Evolutionary conservation across 2,797 vertebrate genomes (phyloP).

Genomic region (Fundulus diaphanus): DNA sequence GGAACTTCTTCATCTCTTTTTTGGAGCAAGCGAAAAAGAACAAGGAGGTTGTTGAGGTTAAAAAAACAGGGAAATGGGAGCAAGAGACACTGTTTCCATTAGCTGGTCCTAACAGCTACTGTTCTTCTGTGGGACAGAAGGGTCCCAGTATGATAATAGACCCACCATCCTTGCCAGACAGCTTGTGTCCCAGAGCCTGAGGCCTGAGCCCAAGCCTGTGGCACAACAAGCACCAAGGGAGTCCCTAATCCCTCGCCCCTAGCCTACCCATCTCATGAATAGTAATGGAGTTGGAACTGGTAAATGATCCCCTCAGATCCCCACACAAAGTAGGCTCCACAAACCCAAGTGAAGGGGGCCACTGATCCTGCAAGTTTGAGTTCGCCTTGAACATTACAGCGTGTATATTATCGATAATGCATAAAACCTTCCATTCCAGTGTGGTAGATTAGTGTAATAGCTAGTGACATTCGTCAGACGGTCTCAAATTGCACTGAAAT

Average conservation of each 20-base stretch:
- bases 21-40: conserved; percentile 50
- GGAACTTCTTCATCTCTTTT: conserved; percentile 60
- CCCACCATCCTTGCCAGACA: conserved; percentile 78
- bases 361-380: conserved; percentile 69
- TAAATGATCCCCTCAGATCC: conserved; percentile 79
- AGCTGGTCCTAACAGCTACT: conserved; percentile 71
- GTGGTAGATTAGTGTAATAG: conserved; percentile 76
- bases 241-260: conserved; percentile 82
- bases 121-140: conserved; percentile 76
- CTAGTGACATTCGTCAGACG: conserved; percentile 71
- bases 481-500: conserved; percentile 70
- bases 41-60: conserved; percentile 64
- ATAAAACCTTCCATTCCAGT: conserved; percentile 76
- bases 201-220: conserved; percentile 77
- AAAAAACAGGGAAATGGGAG: conserved; percentile 68
- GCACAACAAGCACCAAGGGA: conserved; percentile 85
- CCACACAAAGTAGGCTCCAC: conserved; percentile 69
- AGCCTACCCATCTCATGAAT: conserved; percentile 85
- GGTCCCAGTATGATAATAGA: conserved; percentile 80
- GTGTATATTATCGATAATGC: conserved; percentile 69
- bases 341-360: conserved; percentile 64
- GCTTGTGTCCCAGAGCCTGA: conserved; percentile 69
- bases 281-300: conserved; percentile 82
- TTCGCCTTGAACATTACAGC: conserved; percentile 65
- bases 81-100: conserved; percentile 75